These are phyloP conservation scores for Lagopus leucura DNA, from an alignment of 2,113 vertebrate genomes.

Conservation along the genomic window DNA sequence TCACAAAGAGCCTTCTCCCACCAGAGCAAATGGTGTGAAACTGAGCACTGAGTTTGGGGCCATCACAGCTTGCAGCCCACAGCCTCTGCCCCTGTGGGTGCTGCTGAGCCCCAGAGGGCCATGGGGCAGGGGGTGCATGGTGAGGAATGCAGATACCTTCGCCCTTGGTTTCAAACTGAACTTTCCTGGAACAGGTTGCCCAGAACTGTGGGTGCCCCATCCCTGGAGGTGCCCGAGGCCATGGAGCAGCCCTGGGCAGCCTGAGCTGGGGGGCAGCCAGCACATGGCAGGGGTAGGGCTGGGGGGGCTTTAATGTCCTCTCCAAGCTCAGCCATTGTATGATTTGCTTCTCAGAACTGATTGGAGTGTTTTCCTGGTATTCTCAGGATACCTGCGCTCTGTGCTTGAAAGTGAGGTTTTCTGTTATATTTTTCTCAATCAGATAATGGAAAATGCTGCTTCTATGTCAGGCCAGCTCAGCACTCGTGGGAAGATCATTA, in stretches of 20 bases:
- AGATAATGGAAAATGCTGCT: neutral
- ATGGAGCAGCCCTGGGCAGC: too few relatives aligned
- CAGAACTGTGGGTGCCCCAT: too few relatives aligned
- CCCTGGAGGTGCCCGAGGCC: too few relatives aligned
- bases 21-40: neutral
- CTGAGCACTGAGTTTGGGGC: neutral
- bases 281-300: too few relatives aligned
- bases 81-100: rapidly evolving
- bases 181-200: neutral
- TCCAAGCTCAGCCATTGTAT: too few relatives aligned
- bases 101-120: neutral
- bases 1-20: neutral
- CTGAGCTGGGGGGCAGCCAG: too few relatives aligned
- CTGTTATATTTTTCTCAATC: neutral
- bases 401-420: neutral
- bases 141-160: neutral
- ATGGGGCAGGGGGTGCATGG: rapidly evolving
- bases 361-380: neutral
- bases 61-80: too few relatives aligned
- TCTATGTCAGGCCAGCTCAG: neutral
- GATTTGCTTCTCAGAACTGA: neutral
- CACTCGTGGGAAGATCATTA: constrained; percentile 41
- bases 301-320: too few relatives aligned
- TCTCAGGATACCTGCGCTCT: neutral
- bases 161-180: neutral